These are phyloP conservation scores for Heloderma charlesbogerti DNA, from an alignment of 2,113 vertebrate species.

Conservation along the genomic window DNA sequence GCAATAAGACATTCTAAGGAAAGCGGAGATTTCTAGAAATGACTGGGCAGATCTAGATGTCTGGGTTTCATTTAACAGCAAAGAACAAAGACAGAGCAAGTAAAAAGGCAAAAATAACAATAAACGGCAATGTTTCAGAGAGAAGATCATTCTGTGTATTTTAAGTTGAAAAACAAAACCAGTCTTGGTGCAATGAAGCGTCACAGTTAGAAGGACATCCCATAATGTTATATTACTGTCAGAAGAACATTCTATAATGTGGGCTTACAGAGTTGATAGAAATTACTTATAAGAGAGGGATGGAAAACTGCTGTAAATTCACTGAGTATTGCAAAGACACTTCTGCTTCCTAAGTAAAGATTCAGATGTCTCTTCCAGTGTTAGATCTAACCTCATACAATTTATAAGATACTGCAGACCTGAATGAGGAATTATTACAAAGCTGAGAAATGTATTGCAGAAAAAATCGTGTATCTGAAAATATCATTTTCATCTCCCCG, in stretches of 20 bases:
- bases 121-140: neutral
- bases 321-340: neutral
- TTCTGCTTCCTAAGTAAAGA: neutral
- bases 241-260: too few relatives aligned
- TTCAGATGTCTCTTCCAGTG: neutral
- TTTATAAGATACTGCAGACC: neutral
- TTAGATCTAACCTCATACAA: neutral
- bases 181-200: neutral
- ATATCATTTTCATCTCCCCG: neutral
- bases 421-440: conserved; percentile 22
- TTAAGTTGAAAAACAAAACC: neutral
- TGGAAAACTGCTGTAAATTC: conserved; percentile 23
- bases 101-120: neutral
- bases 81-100: neutral
- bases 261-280: neutral
- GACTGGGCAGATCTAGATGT: neutral
- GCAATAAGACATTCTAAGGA: neutral
- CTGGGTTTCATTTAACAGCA: neutral
- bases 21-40: neutral
- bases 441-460: neutral
- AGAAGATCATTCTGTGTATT: neutral
- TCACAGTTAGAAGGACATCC: neutral
- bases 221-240: too few relatives aligned
- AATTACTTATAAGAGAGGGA: neutral
- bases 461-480: neutral